Percentiles rank a stretch among this genome's conserved stretches.
These are phyloP conservation scores for Amazona vittata DNA, from an alignment of 2,113 vertebrate species.

Conservation along the genomic window DNA sequence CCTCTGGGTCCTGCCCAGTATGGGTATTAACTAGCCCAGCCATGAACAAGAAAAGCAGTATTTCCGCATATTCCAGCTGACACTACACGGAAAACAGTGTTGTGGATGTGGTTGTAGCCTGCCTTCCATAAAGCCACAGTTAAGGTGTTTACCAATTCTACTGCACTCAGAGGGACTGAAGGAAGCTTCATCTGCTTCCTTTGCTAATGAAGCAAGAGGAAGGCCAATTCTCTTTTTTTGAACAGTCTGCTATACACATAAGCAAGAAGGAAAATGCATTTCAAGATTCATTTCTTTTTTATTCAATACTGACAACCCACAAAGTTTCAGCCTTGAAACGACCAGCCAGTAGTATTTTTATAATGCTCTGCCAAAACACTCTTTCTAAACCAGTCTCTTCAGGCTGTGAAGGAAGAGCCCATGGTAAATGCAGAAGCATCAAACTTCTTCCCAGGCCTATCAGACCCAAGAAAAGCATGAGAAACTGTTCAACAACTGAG, in stretches of 20 bases:
- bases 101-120: neutral
- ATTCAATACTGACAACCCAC: neutral
- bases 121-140: neutral
- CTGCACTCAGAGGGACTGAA: neutral
- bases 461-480: neutral
- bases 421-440: neutral
- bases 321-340: neutral
- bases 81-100: accelerated
- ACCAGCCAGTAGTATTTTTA: conserved; percentile 13
- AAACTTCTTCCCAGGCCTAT: neutral
- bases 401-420: neutral
- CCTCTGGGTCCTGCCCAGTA: neutral
- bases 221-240: neutral
- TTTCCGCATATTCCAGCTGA: neutral
- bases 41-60: neutral
- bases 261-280: neutral
- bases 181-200: neutral
- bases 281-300: neutral
- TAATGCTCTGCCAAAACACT: neutral
- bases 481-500: neutral
- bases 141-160: neutral
- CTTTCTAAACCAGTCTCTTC: neutral
- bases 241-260: neutral
- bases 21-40: neutral
- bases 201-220: neutral